These are phyloP conservation scores for Megamerina dolium DNA, from an alignment of 2,888 invertebrate species.

Conservation along the genomic window DNA sequence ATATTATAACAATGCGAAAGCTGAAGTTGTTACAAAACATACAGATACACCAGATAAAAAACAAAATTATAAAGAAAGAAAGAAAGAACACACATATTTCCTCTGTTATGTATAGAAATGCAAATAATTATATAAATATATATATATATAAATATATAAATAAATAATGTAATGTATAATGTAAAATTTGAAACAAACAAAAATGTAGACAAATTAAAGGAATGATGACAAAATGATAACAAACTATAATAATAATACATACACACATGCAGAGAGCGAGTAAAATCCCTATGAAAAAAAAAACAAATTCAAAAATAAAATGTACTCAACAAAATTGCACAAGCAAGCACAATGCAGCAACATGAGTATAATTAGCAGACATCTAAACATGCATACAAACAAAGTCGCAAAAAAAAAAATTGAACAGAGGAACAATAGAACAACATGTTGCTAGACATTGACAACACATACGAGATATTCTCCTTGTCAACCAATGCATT, in stretches of 20 bases:
- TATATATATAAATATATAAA: no score
- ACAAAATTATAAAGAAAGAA: slow-evolving; percentile 20
- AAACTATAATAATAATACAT: slow-evolving; percentile 21
- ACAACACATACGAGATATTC: slow-evolving; percentile 1
- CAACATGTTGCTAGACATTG: neutral
- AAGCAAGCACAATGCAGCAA: no score
- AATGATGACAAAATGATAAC: slow-evolving; percentile 20
- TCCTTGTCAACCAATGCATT: slow-evolving; percentile 38
- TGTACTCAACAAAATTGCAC: no score
- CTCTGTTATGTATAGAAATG: slow-evolving; percentile 47
- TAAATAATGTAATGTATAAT: slow-evolving; percentile 46
- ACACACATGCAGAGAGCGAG: slow-evolving; percentile 33
- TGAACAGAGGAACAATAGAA: neutral
- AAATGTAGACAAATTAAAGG: slow-evolving; percentile 31
- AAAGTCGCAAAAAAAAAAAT: neutral
- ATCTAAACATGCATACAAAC: no score
- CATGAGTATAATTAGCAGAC: no score
- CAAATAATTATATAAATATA: slow-evolving; percentile 42
- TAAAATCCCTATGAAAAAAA: slow-evolving; percentile 36
- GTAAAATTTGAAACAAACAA: slow-evolving; percentile 27
- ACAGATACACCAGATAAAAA: slow-evolving; percentile 13
- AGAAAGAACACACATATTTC: slow-evolving; percentile 29
- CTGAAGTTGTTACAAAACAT: slow-evolving; percentile 32
- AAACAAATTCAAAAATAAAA: neutral
- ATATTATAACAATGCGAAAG: slow-evolving; percentile 25